phyloP scores from a whole-genome alignment of 2,797 vertebrate species.

The Cryptoprocta ferox region DNA sequence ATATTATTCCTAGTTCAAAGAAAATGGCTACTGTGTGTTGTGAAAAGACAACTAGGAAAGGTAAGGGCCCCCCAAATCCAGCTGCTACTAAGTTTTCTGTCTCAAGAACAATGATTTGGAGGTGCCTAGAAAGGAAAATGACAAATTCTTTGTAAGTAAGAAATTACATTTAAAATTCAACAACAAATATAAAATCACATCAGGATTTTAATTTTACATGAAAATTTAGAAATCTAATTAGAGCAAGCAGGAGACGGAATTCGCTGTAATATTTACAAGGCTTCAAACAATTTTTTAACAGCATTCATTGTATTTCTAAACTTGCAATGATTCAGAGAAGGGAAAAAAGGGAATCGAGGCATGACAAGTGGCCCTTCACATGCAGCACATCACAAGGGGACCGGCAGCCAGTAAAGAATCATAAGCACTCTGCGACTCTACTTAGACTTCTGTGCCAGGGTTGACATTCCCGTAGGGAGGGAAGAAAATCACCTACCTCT shows the following conservation, averaged over 20 bases:
- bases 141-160: constrained; percentile 23
- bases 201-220: constrained; percentile 4
- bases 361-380: constrained; percentile 50
- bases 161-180: constrained; percentile 40
- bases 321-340: background rate
- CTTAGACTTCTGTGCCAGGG: background rate
- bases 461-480: constrained; percentile 11
- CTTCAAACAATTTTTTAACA: constrained; percentile 1
- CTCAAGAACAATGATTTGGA: constrained; percentile 22
- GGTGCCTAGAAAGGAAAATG: background rate
- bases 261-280: constrained; percentile 1
- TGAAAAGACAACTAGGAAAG: constrained; percentile 14
- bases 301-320: constrained; percentile 25
- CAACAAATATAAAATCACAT: constrained; percentile 33
- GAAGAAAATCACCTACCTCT: constrained; percentile 78
- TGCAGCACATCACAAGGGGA: constrained; percentile 62
- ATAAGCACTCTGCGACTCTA: background rate
- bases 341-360: background rate
- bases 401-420: background rate
- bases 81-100: constrained; percentile 36
- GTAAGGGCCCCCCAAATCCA: background rate
- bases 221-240: constrained; percentile 13
- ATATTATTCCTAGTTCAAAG: constrained; percentile 11
- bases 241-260: constrained; percentile 24
- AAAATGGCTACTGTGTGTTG: constrained; percentile 25